Evolutionary conservation across 2,888 invertebrate species (phyloP).

Genomic region (Ochropleura plecta): DNA sequence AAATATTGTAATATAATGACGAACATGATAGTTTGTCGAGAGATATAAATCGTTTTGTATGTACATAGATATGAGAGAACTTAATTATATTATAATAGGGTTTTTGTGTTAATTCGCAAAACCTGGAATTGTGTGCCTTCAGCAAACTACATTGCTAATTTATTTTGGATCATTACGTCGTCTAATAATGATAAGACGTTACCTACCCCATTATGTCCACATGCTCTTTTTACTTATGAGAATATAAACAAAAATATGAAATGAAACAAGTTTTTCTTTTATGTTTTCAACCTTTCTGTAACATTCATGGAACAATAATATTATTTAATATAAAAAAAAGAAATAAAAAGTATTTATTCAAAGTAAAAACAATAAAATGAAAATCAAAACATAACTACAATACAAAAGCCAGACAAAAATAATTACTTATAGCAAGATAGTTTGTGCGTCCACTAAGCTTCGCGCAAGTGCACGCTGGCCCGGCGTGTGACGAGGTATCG

Average conservation of each 20-base stretch:
- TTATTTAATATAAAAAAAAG: background rate
- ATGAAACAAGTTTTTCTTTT: slow-evolving; percentile 55
- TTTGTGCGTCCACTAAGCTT: background rate
- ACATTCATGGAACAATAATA: background rate
- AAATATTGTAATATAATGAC: slow-evolving; percentile 66
- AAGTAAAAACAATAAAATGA: too few species aligned
- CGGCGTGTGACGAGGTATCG: background rate
- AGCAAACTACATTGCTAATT: slow-evolving; percentile 70
- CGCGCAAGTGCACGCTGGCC: background rate
- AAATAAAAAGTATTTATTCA: background rate
- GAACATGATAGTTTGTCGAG: slow-evolving; percentile 63
- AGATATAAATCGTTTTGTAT: slow-evolving; percentile 67
- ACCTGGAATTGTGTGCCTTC: slow-evolving; percentile 74
- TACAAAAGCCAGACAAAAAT: too few species aligned
- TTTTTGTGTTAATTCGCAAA: slow-evolving; percentile 66
- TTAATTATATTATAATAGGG: slow-evolving; percentile 64
- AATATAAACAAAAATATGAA: slow-evolving; percentile 70
- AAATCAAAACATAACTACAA: too few species aligned
- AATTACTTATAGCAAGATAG: too few species aligned
- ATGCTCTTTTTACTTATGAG: slow-evolving; percentile 74
- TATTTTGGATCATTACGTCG: slow-evolving; percentile 67
- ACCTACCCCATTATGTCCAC: slow-evolving; percentile 71
- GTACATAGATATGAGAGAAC: slow-evolving; percentile 68
- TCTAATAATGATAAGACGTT: slow-evolving; percentile 65
- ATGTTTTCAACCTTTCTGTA: slow-evolving; percentile 2